phyloP scores from a whole-genome alignment of 2,113 vertebrate species.

The Saguinus midas region DNA sequence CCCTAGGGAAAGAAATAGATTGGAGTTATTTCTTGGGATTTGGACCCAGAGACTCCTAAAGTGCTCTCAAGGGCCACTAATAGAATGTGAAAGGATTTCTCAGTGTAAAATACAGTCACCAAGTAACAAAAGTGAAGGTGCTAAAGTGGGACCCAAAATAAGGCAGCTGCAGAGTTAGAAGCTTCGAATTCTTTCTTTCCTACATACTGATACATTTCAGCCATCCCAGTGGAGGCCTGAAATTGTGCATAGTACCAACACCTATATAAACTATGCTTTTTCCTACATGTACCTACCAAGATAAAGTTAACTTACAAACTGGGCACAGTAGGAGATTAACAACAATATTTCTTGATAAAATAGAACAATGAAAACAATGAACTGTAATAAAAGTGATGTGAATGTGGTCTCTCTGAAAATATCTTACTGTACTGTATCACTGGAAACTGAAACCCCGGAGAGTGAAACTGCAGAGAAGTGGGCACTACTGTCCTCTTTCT shows the following conservation, averaged over 20 bases:
- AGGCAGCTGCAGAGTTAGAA: background rate
- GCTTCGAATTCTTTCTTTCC: background rate
- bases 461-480: background rate
- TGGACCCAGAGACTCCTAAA: background rate
- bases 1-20: background rate
- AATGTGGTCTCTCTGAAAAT: background rate
- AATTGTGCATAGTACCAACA: background rate
- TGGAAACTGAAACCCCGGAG: background rate
- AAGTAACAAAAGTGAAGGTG: background rate
- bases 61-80: background rate
- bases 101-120: background rate
- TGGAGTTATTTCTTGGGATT: background rate
- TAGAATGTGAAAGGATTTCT: background rate
- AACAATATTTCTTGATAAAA: background rate
- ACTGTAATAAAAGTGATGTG: background rate
- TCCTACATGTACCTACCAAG: background rate
- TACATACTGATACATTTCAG: background rate
- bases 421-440: background rate
- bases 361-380: background rate
- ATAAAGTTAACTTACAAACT: background rate
- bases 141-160: background rate
- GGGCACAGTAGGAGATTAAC: background rate
- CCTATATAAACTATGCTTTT: background rate
- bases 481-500: background rate
- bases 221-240: background rate